Evolutionary conservation across 2,113 vertebrate species (phyloP).

Genomic region (Trematomus loennbergii): DNA sequence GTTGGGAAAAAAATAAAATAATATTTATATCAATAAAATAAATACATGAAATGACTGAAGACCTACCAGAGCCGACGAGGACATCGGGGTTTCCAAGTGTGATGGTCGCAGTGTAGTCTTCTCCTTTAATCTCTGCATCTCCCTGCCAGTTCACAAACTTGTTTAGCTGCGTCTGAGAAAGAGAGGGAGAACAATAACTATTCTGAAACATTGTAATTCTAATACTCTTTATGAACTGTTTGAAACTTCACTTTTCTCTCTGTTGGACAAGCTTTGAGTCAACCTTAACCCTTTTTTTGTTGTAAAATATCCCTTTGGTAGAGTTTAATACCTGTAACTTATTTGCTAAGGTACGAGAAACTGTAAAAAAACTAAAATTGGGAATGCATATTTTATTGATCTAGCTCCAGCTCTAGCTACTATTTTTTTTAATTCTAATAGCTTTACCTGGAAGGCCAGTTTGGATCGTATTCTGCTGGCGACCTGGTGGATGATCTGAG

Average conservation of each 20-base stretch:
- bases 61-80: constrained; percentile 88
- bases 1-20: too few relatives aligned
- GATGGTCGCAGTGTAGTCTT: constrained; percentile 88
- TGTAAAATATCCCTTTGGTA: too few relatives aligned
- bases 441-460: constrained; percentile 88
- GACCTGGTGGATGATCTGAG: constrained; percentile 92
- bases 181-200: background rate
- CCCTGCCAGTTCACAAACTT: constrained; percentile 94
- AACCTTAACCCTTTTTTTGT: too few relatives aligned
- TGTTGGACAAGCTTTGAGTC: background rate
- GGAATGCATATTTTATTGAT: too few relatives aligned
- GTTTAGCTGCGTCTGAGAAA: constrained; percentile 87
- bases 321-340: too few relatives aligned
- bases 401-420: background rate
- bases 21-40: too few relatives aligned
- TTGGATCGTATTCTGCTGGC: constrained; percentile 85
- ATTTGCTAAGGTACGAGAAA: background rate
- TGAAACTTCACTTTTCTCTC: background rate
- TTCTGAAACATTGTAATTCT: too few relatives aligned
- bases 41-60: background rate
- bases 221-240: too few relatives aligned
- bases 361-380: background rate
- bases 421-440: too few relatives aligned
- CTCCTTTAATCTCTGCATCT: constrained; percentile 88
- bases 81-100: constrained; percentile 91